Percentiles rank a stretch among this genome's conserved stretches.
These are phyloP conservation scores for Heliconius erato DNA, from an alignment of 2,888 invertebrate genomes.

Conservation along the genomic window DNA sequence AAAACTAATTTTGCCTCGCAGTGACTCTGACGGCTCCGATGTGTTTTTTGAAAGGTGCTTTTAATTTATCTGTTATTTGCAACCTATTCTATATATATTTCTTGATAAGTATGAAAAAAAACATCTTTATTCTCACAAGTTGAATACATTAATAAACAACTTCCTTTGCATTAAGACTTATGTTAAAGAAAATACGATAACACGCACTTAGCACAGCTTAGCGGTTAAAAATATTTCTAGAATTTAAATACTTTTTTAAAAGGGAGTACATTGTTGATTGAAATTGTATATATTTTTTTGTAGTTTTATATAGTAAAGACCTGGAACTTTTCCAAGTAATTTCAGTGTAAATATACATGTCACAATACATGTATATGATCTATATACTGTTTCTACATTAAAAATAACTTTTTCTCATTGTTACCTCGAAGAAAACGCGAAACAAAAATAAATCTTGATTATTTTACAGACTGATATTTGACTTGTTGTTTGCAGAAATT, in stretches of 20 bases:
- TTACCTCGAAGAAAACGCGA: constrained; percentile 37
- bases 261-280: background rate
- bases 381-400: constrained; percentile 34
- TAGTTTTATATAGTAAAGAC: constrained; percentile 21
- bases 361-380: constrained; percentile 1
- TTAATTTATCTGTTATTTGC: background rate
- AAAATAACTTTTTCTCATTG: constrained; percentile 40
- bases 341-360: constrained; percentile 37
- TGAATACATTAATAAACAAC: too few species aligned
- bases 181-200: background rate
- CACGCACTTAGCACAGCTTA: background rate
- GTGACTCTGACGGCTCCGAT: constrained; percentile 90
- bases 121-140: too few species aligned
- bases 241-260: too few species aligned
- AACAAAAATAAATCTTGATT: constrained; percentile 45
- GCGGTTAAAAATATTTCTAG: too few species aligned
- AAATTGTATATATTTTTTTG: constrained; percentile 2
- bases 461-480: constrained; percentile 31
- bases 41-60: constrained; percentile 87
- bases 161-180: too few species aligned
- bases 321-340: constrained; percentile 48
- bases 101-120: background rate
- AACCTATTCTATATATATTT: background rate
- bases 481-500: constrained; percentile 43
- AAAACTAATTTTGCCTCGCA: constrained; percentile 90